phyloP scores from a whole-genome alignment of 2,888 invertebrate species.

The Xanthorhoe designata region DNA sequence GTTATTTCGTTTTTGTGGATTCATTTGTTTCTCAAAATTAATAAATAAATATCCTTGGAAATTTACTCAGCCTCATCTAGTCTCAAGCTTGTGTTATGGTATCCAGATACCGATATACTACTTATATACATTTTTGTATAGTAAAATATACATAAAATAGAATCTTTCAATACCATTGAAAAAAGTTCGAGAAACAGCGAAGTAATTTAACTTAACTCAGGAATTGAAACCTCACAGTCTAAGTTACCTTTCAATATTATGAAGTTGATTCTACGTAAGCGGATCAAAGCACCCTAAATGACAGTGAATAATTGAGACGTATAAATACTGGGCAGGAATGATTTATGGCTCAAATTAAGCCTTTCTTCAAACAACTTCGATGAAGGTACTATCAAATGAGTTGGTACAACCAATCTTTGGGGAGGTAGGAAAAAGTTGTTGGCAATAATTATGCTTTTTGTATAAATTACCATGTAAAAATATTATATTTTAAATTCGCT shows the following conservation, averaged over 20 bases:
- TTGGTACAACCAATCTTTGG: neutral
- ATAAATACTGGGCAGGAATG: conserved; percentile 6
- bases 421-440: too few relatives aligned
- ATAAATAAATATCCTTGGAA: too few relatives aligned
- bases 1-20: too few relatives aligned
- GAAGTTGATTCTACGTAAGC: conserved; percentile 1
- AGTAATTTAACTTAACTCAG: neutral
- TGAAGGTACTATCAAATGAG: neutral
- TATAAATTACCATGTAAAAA: too few relatives aligned
- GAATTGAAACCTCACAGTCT: neutral
- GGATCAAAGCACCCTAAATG: neutral
- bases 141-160: too few relatives aligned
- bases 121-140: too few relatives aligned
- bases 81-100: too few relatives aligned
- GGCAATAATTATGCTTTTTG: too few relatives aligned
- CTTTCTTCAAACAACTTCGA: neutral
- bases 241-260: neutral
- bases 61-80: too few relatives aligned
- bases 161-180: neutral
- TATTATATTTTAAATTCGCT: too few relatives aligned
- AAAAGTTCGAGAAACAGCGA: neutral
- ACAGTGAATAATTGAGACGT: conserved; percentile 11
- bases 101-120: too few relatives aligned
- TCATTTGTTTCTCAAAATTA: too few relatives aligned
- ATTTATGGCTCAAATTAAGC: conserved; percentile 7